These are phyloP conservation scores for Oncorhynchus tshawytscha DNA, from an alignment of 2,113 vertebrate species.

Conservation along the genomic window DNA sequence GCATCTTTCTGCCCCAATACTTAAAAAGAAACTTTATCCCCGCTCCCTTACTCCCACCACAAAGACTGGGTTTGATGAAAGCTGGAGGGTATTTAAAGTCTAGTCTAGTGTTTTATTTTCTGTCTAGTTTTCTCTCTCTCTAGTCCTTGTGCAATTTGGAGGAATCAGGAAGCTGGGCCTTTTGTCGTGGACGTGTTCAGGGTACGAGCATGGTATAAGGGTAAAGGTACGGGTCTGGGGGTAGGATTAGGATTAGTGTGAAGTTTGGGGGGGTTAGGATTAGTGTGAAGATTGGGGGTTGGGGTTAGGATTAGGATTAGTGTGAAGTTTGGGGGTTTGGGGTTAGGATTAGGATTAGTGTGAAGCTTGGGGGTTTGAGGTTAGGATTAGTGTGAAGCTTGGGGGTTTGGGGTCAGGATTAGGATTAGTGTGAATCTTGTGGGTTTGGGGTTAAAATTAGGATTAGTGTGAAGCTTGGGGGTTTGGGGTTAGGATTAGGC, in stretches of 20 bases:
- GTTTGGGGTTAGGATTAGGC: no score
- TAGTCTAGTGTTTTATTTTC: no score
- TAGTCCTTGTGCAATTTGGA: slow-evolving; percentile 40
- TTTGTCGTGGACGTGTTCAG: background rate
- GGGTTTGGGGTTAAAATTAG: no score
- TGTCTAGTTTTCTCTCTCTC: background rate
- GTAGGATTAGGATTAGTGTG: slow-evolving; percentile 3
- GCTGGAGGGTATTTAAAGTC: slow-evolving; percentile 45
- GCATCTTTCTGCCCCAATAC: slow-evolving; percentile 46
- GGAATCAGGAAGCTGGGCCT: slow-evolving; percentile 50
- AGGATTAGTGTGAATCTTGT: no score
- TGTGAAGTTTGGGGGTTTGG: no score
- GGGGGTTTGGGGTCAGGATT: no score
- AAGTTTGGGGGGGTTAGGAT: no score
- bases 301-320: background rate
- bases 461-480: no score
- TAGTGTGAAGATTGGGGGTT: background rate
- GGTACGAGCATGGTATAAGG: no score
- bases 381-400: no score
- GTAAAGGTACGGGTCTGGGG: background rate
- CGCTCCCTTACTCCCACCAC: slow-evolving; percentile 30
- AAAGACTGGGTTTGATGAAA: slow-evolving; percentile 57
- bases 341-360: no score
- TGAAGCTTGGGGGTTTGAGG: no score
- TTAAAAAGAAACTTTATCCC: slow-evolving; percentile 53